Base-by-base conservation (phyloP, 2,113 vertebrate species). In the Takifugu bimaculatus region DNA sequence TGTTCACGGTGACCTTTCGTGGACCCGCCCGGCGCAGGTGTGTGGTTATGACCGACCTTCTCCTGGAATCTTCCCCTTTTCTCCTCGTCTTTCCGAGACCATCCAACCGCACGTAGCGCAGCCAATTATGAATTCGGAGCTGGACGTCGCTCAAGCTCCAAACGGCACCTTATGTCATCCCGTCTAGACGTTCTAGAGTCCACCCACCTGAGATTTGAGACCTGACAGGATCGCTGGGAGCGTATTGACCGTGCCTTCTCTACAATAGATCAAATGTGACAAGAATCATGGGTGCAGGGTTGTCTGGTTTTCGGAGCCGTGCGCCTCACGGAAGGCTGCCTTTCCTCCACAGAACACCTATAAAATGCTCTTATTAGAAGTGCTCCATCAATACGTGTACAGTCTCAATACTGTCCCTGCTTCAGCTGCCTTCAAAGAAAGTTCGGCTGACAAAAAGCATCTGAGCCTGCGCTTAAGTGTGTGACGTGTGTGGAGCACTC, bases 181-280 rank as follows among this genome's bases (percentile, higher is more conserved):
- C 35, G 35, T 39, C 35, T 39, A 39, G 35, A 39, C 35, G 3
- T 10, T 11, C 7, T 9, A 39, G 35, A 39, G 9, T 39, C 35
- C 45, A 47, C 1, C 14, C 13, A n/a, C 14, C 7, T 47, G 45
- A 47, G 13, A 47, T 50, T 50, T 1, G 48, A 20, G 48, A 47
- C n/a, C 15, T 50, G 15, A 50, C 79, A 84, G 80, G 74, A 84
- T 76, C 76, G 72, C 43, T 69, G 70, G 80, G 72, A 79, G 69
- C 12, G 42, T 75, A 73, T 79, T 78, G 69, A 72, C 35, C 11
- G 35, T 39, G 11, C 12, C 62, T 62, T 62, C 63, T 77, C 56
- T 54, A 75, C 67, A 80, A 74, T 54, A 77, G 80, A 83, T 82
- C 66, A 49, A 81, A 87, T 85, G 85, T 86, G 82, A 88, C 75